Base-by-base conservation (phyloP, 2,888 invertebrate genomes). In the Coenonympha glycerion region DNA sequence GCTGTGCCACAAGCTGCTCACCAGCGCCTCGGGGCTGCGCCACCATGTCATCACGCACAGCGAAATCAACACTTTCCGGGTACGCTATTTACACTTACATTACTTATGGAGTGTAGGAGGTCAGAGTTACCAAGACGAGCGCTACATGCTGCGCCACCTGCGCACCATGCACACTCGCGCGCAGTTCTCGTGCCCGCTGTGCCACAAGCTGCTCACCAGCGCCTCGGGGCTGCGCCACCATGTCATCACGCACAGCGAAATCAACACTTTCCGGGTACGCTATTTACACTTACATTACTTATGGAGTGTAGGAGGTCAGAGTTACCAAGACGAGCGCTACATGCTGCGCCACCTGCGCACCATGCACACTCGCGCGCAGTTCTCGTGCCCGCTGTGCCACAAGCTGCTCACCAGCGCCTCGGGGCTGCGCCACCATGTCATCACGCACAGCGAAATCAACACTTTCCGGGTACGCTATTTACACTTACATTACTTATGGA, bases 31-130 rank as follows among this genome's bases (percentile, higher is more conserved):
- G 1, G 77, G 78, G 0, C 69, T 88, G 5, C 62, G 87, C 0
- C 76, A 84, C 31, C 89, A 89, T 61, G 81, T 89, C 31, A 65
- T 88, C 58, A 87, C 89, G 0, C 89, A 89, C 61, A 76, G 85
- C 57, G 58, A 63, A 1, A 57, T 79, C 46, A 88, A 88, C 63
- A 77, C 82, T 15, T 79, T 78, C 57, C 64, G 67, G 64, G 88
- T 88, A 41, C 11, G 31, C n/a, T 15, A n/a, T n/a, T n/a, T n/a
- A n/a, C n/a, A n/a, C n/a, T n/a, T n/a, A n/a, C n/a, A n/a, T n/a
- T n/a, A n/a, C n/a, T n/a, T n/a, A n/a, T n/a, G n/a, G n/a, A n/a
- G n/a, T n/a, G n/a, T n/a, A n/a, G n/a, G n/a, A 85, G 85, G 75
- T 15, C 77, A 73, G 57, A 72, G 66, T 45, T 89, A 88, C 61